phyloP scores from a whole-genome alignment of 2,888 invertebrate species.

The Phortica magna region DNA sequence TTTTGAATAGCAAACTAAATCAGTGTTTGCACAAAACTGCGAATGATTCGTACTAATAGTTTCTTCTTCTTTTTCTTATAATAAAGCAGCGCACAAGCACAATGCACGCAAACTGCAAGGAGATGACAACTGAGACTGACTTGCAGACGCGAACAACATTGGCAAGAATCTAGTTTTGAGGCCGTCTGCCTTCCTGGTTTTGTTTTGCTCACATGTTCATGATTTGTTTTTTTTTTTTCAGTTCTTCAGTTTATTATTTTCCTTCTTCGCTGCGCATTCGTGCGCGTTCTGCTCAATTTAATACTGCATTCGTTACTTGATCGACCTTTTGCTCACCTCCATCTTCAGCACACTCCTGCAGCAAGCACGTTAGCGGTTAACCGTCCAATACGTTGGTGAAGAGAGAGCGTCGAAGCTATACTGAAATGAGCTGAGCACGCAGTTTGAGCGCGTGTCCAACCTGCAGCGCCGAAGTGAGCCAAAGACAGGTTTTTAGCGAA shows the following conservation, averaged over 20 bases:
- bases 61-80: neutral
- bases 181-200: constrained; percentile 25
- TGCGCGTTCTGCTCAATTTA: constrained; percentile 12
- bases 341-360: constrained; percentile 6
- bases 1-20: too few relatives aligned
- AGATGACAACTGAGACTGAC: neutral
- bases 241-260: neutral
- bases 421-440: constrained; percentile 1
- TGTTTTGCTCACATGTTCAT: constrained; percentile 23
- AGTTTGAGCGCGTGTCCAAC: too few relatives aligned
- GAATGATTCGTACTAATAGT: neutral
- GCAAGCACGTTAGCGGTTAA: neutral
- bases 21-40: too few relatives aligned
- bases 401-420: neutral
- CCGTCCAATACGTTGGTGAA: neutral
- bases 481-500: too few relatives aligned
- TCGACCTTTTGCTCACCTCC: constrained; percentile 13
- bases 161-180: constrained; percentile 33
- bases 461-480: too few relatives aligned
- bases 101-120: constrained; percentile 6
- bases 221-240: neutral
- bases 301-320: constrained; percentile 10
- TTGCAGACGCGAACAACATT: neutral
- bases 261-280: neutral
- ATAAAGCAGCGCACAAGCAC: neutral